Evolutionary conservation across 1,140 invertebrate species (phyloP).

Genomic region (Mizuhopecten yessoensis): DNA sequence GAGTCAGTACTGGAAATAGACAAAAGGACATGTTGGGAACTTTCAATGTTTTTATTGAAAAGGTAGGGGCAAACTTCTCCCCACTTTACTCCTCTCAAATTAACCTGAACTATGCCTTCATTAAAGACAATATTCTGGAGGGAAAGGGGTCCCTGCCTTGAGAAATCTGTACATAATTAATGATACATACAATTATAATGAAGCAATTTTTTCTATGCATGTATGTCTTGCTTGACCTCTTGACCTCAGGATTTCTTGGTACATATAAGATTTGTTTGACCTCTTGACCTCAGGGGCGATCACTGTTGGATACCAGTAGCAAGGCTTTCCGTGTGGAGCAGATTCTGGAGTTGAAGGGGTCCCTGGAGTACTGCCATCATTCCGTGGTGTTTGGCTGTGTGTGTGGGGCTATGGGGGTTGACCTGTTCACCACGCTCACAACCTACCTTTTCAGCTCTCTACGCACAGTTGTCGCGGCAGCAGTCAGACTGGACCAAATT

Average conservation of each 20-base stretch:
- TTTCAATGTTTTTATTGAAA: too few species aligned
- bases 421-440: constrained; percentile 45
- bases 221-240: too few species aligned
- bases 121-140: too few species aligned
- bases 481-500: constrained; percentile 61
- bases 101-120: too few species aligned
- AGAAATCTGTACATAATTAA: too few species aligned
- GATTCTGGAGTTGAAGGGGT: constrained; percentile 32
- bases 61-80: too few species aligned
- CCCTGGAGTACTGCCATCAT: constrained; percentile 53
- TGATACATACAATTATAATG: too few species aligned
- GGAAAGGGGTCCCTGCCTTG: too few species aligned
- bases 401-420: constrained; percentile 61
- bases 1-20: too few species aligned
- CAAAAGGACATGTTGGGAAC: background rate
- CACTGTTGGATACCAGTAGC: constrained; percentile 54
- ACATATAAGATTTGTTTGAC: background rate
- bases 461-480: constrained; percentile 59
- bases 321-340: constrained; percentile 51
- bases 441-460: constrained; percentile 57
- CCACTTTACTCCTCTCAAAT: too few species aligned
- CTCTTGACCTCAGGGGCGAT: constrained; percentile 57
- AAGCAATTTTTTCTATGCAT: too few species aligned
- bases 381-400: constrained; percentile 62
- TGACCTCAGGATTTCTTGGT: constrained; percentile 49